Percentiles rank a stretch among this genome's conserved stretches.
These are phyloP conservation scores for Enteromius anoplus DNA, from an alignment of 2,797 vertebrate species.

Conservation along the genomic window DNA sequence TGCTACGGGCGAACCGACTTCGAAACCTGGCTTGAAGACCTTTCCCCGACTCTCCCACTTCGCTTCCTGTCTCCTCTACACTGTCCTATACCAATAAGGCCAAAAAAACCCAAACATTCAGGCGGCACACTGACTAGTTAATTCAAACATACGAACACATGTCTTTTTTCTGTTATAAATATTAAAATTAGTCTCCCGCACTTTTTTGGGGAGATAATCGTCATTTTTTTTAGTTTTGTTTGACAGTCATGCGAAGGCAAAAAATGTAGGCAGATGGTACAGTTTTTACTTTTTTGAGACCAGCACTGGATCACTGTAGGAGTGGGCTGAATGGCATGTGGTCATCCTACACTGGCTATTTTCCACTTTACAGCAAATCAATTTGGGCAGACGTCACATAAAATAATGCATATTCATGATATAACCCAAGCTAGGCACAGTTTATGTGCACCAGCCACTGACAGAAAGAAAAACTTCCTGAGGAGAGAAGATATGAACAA, in stretches of 20 bases:
- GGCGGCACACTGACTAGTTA: neutral
- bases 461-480: conserved; percentile 9
- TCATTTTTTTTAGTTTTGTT: neutral
- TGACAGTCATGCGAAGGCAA: neutral
- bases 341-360: conserved; percentile 7
- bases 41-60: neutral
- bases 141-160: neutral
- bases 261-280: neutral
- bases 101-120: neutral
- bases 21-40: neutral
- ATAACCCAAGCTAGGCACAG: neutral
- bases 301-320: neutral
- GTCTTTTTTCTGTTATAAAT: neutral
- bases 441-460: neutral
- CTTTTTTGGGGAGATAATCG: neutral
- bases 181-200: neutral
- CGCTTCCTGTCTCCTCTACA: neutral
- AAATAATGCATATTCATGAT: conserved; percentile 10
- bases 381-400: neutral
- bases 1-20: neutral
- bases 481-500: neutral
- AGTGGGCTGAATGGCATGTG: neutral
- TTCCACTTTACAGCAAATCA: neutral
- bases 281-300: neutral
- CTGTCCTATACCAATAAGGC: neutral